phyloP scores from a whole-genome alignment of 2,888 invertebrate species.

The Rotaria sp. region DNA sequence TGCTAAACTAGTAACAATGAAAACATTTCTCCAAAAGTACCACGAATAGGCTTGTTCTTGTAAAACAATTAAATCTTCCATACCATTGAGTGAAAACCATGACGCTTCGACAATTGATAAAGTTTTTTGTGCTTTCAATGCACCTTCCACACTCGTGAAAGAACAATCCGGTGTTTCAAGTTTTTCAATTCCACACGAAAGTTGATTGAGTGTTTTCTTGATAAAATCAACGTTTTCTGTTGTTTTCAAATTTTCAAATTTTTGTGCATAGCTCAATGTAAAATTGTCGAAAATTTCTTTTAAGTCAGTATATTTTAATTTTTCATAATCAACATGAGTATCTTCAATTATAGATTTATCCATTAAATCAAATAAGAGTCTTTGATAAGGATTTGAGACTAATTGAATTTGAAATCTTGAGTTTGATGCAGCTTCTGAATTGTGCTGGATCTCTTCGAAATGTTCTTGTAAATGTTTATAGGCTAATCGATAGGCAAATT shows the following conservation, averaged over 20 bases:
- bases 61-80: neutral
- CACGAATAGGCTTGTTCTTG: neutral
- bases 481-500: neutral
- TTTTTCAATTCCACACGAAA: neutral
- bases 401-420: neutral
- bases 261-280: neutral
- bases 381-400: neutral
- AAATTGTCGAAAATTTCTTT: neutral
- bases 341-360: neutral
- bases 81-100: neutral
- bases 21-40: neutral
- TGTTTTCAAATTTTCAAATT: neutral
- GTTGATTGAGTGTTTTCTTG: neutral
- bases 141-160: neutral
- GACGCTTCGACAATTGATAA: neutral
- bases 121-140: neutral
- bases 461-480: neutral
- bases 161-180: neutral
- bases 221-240: neutral
- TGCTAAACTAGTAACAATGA: neutral
- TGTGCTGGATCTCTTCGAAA: neutral
- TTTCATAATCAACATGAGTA: neutral
- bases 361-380: neutral
- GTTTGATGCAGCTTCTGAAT: neutral
- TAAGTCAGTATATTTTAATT: neutral